Base-by-base conservation (phyloP, 2,888 invertebrate species). In the Cryptocheilus praepositus region DNA sequence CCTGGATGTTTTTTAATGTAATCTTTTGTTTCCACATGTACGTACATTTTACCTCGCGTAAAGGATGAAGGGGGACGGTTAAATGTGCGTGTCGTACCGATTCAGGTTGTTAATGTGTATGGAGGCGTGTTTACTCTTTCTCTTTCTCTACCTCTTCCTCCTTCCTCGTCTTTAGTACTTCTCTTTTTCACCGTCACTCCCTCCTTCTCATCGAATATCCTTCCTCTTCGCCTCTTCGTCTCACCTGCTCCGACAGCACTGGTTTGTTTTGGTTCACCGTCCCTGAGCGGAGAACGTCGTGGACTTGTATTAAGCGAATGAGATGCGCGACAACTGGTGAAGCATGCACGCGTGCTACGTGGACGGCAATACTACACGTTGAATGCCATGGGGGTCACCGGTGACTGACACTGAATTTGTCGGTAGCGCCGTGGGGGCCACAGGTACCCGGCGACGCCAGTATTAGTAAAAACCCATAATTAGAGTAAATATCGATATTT, bases 211-310 rank as follows among this genome's bases (percentile, higher is more conserved):
- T n/a, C n/a, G n/a, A n/a, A n/a, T 58, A 16, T 67, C 61, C 64
- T 61, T 66, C 63, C 67, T 56, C 62, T 52, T 2, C 36, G 45
- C 65, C 61, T 59, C 73, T 59, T 62, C 68, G 66, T 78, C 62
- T 13, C 61, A 55, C 74, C 19, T 7, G 53, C 25, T 52, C 54
- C 64, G 66, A 67, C 62, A 28, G 63, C 77, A 74, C 74, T 73
- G 78, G 81, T 80, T 80, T 81, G 79, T 76, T 84, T 84, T 80
- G 80, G 79, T 83, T 79, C 75, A 73, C 73, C 73, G 72, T 68
- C 71, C 67, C 70, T 70, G 70, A 4, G 55, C 55, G 43, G 36
- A 36, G 36, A 36, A 36, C 36, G 25, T 25, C 36, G 25, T 25
- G 49, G 16, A 49, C 16, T 19, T 18, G 69, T 70, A 76, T 65